phyloP scores from a whole-genome alignment of 2,113 vertebrate species.

The Theristicus caerulescens region DNA sequence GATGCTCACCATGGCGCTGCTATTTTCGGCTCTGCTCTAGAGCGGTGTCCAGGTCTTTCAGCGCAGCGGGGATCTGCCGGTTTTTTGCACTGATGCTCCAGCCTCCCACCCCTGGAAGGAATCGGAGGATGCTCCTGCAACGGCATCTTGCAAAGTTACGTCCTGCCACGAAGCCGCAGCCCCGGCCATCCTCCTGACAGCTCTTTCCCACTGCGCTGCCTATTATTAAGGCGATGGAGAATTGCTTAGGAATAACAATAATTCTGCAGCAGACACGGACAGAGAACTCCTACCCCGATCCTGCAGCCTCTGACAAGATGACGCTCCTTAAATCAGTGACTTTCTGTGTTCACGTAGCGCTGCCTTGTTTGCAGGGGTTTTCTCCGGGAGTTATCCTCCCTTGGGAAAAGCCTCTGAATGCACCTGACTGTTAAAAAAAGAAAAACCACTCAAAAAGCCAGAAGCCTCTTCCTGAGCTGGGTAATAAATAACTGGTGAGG shows the following conservation, averaged over 20 bases:
- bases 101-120: neutral
- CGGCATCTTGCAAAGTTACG: neutral
- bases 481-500: neutral
- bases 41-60: neutral
- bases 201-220: neutral
- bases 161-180: neutral
- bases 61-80: neutral
- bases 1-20: neutral
- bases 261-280: neutral
- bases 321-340: neutral
- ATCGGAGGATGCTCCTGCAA: accelerated
- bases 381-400: neutral
- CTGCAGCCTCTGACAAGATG: neutral
- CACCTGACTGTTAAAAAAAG: neutral
- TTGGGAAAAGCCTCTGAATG: neutral
- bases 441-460: neutral
- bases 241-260: neutral
- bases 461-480: neutral
- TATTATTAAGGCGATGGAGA: neutral
- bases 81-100: neutral
- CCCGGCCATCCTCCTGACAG: neutral
- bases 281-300: neutral
- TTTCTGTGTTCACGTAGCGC: neutral
- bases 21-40: neutral
- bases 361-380: neutral